Evolutionary conservation across 2,113 vertebrate genomes (phyloP), one percentile per base, ranked within the genome.

Genomic region (Miniopterus natalensis): DNA sequence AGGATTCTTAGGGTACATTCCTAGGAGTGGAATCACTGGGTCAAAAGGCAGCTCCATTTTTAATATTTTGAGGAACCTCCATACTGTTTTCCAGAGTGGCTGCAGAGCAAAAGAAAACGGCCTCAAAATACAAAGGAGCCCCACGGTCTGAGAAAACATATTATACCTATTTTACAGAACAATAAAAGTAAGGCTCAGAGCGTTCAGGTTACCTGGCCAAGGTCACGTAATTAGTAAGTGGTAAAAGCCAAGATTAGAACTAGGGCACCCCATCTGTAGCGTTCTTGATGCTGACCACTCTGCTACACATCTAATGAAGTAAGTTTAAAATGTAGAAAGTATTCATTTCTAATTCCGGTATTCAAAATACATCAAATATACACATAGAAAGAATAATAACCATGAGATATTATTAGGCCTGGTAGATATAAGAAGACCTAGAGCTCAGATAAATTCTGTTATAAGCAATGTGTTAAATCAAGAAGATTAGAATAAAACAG

Each of bases 281-380:
- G 78, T 80, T 83, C 36, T 88, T 71, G 29, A 71, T 71, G 14
- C 55, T 49, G 53, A 71, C 20, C 21, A 63, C 31, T 78, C 4
- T 51, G 27, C 47, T 84, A 25, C 40, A 66, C 25, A 84, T 45
- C 84, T 36, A 73, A 84, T 73, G 40, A 84, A 59, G 36, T 87
- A 8, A 87, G 53, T 51, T 79, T 87, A 9, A 88, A 84, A 66
- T 65, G 10, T 59, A 79, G 78, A 78, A 94, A 88, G 61, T 71
- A 55, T 6, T 65, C 73, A 73, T 40, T 84, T 13, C 31, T 84
- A 78, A n/a, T 94, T 70, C 21, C 31, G 84, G 36, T 84, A 55
- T 71, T 71, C 55, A 83, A 77, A 90, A 81, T 65, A 84, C 6
- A 57, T 40, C 29, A 86, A 71, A 75, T 75, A 61, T 23, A 88